phyloP scores from a whole-genome alignment of 2,113 vertebrate genomes.

The Eptesicus fuscus region DNA sequence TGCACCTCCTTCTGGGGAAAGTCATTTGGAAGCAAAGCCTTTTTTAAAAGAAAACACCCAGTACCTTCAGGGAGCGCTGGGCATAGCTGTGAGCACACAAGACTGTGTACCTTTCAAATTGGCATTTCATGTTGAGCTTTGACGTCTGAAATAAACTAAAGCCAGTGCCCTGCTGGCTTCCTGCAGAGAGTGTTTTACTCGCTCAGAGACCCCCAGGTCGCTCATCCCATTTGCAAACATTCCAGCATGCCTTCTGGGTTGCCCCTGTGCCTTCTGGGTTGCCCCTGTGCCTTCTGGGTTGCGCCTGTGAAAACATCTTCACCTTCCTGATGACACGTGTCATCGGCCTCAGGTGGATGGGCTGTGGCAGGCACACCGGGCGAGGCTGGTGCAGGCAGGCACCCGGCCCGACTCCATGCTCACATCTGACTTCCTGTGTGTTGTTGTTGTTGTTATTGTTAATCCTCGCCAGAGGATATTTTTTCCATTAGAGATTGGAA shows the following conservation, averaged over 20 bases:
- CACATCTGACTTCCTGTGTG: not conserved
- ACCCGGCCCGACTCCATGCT: not conserved
- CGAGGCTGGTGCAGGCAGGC: too few relatives aligned
- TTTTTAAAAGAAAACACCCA: not conserved
- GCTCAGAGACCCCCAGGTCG: not conserved
- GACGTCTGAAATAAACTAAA: not conserved
- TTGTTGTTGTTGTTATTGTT: too few relatives aligned
- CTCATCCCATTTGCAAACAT: not conserved
- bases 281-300: not conserved
- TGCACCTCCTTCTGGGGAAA: not conserved
- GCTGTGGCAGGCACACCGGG: not conserved
- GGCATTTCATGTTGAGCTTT: too few relatives aligned
- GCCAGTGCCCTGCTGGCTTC: not conserved
- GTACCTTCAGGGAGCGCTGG: not conserved
- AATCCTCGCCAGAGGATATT: too few relatives aligned
- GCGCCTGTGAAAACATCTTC: not conserved
- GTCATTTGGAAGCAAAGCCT: not conserved
- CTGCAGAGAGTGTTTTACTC: accelerated
- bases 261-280: too few relatives aligned
- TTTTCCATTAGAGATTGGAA: too few relatives aligned
- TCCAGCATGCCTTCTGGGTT: not conserved
- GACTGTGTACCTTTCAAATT: too few relatives aligned
- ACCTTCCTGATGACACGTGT: not conserved
- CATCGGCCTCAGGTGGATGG: too few relatives aligned
- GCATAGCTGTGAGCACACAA: not conserved